phyloP scores from a whole-genome alignment of 2,113 vertebrate genomes.

The Pantherophis guttatus region DNA sequence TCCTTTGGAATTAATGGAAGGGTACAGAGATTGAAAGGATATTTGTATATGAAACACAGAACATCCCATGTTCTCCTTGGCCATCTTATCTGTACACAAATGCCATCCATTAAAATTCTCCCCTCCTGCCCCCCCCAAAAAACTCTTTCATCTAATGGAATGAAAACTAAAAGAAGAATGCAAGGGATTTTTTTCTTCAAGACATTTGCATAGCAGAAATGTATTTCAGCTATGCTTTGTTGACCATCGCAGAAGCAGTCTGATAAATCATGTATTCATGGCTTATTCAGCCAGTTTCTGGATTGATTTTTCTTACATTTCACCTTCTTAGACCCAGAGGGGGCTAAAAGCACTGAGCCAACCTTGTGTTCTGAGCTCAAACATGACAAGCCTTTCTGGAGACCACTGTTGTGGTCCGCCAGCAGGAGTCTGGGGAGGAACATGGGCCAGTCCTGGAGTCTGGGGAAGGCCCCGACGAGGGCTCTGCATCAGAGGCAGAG shows the following conservation, averaged over 20 bases:
- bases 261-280: neutral
- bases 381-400: neutral
- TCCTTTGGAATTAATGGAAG: neutral
- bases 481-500: too few species aligned
- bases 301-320: neutral
- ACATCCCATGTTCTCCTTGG: neutral
- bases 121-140: neutral
- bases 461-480: too few species aligned
- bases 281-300: neutral
- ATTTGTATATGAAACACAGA: neutral
- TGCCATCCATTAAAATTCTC: neutral
- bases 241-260: neutral
- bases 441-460: too few species aligned
- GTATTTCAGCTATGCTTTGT: neutral
- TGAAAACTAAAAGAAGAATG: neutral
- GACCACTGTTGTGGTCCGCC: neutral
- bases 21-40: neutral
- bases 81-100: neutral
- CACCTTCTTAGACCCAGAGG: neutral
- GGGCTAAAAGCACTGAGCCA: neutral
- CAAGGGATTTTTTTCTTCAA: neutral
- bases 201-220: neutral
- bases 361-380: neutral
- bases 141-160: neutral
- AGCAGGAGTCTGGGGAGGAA: too few species aligned